Evolutionary conservation across 1,140 invertebrate genomes (phyloP).

Genomic region (Apis dorsata): DNA sequence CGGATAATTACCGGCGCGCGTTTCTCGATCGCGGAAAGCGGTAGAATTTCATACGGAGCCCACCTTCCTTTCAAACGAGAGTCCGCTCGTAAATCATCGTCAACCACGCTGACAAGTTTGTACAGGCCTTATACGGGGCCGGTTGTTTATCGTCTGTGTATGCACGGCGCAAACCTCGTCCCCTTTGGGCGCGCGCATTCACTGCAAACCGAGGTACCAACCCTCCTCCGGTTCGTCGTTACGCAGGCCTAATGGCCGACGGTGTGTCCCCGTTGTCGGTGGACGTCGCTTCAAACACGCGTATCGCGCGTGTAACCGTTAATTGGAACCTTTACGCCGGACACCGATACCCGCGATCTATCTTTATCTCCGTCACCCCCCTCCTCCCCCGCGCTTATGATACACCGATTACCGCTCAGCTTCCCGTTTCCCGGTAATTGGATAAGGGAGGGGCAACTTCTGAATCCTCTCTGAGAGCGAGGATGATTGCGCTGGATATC

Average conservation of each 20-base stretch:
- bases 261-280: not conserved
- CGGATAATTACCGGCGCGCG: too few relatives aligned
- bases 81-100: conserved; percentile 46
- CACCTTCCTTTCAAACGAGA: conserved; percentile 1
- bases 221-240: conserved; percentile 32
- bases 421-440: conserved; percentile 26
- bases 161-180: conserved; percentile 47
- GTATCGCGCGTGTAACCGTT: conserved; percentile 41
- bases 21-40: too few relatives aligned
- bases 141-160: conserved; percentile 56
- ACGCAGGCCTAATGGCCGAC: conserved; percentile 45
- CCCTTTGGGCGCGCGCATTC: conserved; percentile 32
- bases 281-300: not conserved
- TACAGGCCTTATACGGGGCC: conserved; percentile 30
- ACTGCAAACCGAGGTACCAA: conserved; percentile 11
- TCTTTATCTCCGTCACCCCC: not conserved
- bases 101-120: conserved; percentile 42
- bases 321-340: conserved; percentile 41
- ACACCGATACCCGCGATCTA: conserved; percentile 11
- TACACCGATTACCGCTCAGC: conserved; percentile 20
- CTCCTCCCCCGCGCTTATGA: not conserved
- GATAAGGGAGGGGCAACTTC: not conserved
- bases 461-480: too few relatives aligned
- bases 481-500: too few relatives aligned
- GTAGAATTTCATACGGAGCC: not conserved